These are phyloP conservation scores for Larimichthys polyactis DNA, from an alignment of 2,113 vertebrate genomes.

Conservation along the genomic window DNA sequence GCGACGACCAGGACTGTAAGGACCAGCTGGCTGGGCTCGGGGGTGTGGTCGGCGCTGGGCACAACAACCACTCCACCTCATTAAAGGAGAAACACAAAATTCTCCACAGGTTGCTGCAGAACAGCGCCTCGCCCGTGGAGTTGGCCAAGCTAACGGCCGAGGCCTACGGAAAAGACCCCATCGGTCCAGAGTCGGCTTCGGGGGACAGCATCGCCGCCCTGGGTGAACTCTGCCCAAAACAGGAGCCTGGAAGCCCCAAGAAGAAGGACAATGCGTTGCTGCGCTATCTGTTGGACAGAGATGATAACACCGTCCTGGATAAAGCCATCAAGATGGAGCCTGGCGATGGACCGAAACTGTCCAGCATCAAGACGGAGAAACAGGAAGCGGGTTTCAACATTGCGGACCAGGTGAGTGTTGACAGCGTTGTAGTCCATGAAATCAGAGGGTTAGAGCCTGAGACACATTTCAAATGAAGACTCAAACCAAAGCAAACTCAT, in stretches of 20 bases:
- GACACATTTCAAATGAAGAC: no score
- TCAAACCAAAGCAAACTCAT: neutral
- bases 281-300: conserved; percentile 96
- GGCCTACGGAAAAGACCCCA: conserved; percentile 95
- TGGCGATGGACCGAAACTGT: conserved; percentile 87
- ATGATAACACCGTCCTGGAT: conserved; percentile 92
- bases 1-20: conserved; percentile 88
- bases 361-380: conserved; percentile 90
- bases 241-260: conserved; percentile 96
- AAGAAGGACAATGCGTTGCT: conserved; percentile 99
- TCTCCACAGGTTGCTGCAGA: conserved; percentile 97
- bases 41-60: conserved; percentile 68
- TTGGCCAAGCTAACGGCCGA: conserved; percentile 97
- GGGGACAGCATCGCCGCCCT: conserved; percentile 71
- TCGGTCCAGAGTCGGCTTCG: conserved; percentile 84
- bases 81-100: conserved; percentile 99
- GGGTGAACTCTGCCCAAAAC: conserved; percentile 89
- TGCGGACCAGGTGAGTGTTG: conserved; percentile 89
- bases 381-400: conserved; percentile 89
- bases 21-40: conserved; percentile 80
- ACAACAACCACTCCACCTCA: conserved; percentile 83
- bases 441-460: no score
- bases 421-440: neutral
- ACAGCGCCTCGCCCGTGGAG: conserved; percentile 96
- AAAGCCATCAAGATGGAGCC: conserved; percentile 92